phyloP scores from a whole-genome alignment of 30 jellyfish, hydroid and myxozoan species.

The Aurelia aurita region DNA sequence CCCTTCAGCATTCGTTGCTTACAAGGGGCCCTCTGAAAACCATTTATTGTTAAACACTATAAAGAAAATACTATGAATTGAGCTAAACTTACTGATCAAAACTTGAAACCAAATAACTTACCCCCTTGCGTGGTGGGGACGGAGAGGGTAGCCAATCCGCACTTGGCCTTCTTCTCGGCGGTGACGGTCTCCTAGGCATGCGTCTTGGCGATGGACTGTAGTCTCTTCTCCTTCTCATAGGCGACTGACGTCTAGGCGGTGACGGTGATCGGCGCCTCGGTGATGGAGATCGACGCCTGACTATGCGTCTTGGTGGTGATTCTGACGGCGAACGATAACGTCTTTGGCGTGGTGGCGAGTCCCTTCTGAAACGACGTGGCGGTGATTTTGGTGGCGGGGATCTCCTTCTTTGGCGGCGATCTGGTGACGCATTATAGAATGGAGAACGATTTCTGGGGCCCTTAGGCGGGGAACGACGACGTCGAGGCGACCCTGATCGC shows the following conservation, averaged over 20 bases:
- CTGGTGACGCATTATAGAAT: constrained; percentile 23
- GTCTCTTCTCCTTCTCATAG: constrained; percentile 59
- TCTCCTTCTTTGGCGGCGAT: constrained; percentile 46
- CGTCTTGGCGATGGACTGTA: constrained; percentile 77
- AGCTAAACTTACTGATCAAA: too few relatives aligned
- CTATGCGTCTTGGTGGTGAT: constrained; percentile 61
- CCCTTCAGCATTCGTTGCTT: too few relatives aligned
- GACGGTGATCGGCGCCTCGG: constrained; percentile 63
- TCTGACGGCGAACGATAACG: constrained; percentile 68
- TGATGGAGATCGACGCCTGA: constrained; percentile 48
- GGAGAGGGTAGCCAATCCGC: constrained; percentile 77
- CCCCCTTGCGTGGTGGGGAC: constrained; percentile 58
- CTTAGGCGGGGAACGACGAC: constrained; percentile 67
- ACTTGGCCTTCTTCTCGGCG: constrained; percentile 68
- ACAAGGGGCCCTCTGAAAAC: too few relatives aligned
- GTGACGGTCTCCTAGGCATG: constrained; percentile 45
- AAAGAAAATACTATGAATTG: too few relatives aligned
- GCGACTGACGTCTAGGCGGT: constrained; percentile 71
- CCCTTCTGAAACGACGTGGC: constrained; percentile 74
- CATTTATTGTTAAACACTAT: too few relatives aligned
- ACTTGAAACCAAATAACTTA: neutral
- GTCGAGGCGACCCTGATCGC: constrained; percentile 58
- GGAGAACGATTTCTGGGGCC: constrained; percentile 70
- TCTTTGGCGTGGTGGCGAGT: constrained; percentile 67
- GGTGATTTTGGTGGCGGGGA: constrained; percentile 65